Evolutionary conservation across 2,888 invertebrate genomes (phyloP), one percentile per base, ranked within the genome.

Genomic region (Sarcophaga caerulescens): DNA sequence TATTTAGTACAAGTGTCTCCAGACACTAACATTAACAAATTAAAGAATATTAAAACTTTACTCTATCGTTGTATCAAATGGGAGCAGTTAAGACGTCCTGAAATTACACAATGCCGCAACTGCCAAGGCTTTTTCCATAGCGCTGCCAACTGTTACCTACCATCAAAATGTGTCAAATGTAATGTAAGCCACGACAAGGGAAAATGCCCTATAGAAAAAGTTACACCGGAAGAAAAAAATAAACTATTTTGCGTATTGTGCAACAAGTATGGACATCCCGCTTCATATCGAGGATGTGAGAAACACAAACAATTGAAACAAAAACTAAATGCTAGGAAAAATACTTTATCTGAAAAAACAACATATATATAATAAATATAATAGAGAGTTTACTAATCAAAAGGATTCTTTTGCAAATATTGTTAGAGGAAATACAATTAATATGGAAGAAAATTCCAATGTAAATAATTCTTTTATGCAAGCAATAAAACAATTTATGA

Each of bases 21-120:
- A n/a, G n/a, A n/a, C n/a, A n/a, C n/a, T n/a, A n/a, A n/a, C n/a
- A 62, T 73, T 10, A 44, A 73, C 21, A 17, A 14, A 17, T 12
- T 73, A 4, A 62, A 73, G 62, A 73, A 62, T 62, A 73, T 73
- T 12, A 73, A 60, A 73, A 47, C 73, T 1, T 21, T 73, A 10
- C 11, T 73, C 1, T 17, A 73, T 17, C 73, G 62, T 0, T 21
- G 21, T n/a, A n/a, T n/a, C n/a, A n/a, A n/a, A n/a, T n/a, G n/a
- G n/a, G n/a, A n/a, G n/a, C n/a, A n/a, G n/a, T n/a, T n/a, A n/a
- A n/a, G n/a, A n/a, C n/a, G n/a, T n/a, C n/a, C n/a, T n/a, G n/a
- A n/a, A n/a, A n/a, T n/a, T n/a, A n/a, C n/a, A n/a, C n/a, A n/a
- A n/a, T n/a, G n/a, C n/a, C n/a, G n/a, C n/a, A n/a, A n/a, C n/a